Percentiles rank a stretch among this genome's conserved stretches.
These are phyloP conservation scores for Percopsis omiscomaycus DNA, from an alignment of 2,797 vertebrate species.

Conservation along the genomic window DNA sequence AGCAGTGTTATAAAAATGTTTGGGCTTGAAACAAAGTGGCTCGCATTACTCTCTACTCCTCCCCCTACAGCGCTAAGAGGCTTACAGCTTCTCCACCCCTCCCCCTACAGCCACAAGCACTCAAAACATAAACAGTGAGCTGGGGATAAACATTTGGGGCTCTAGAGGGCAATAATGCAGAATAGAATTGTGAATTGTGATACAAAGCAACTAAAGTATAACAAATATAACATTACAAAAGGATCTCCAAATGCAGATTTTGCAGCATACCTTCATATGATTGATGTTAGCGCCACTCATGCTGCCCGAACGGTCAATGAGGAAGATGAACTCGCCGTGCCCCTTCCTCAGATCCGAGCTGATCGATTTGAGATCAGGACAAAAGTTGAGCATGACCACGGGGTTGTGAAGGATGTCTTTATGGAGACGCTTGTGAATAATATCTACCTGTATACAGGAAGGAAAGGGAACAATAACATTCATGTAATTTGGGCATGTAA, in stretches of 20 bases:
- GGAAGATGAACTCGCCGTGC: constrained; percentile 94
- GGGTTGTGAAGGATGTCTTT: constrained; percentile 95
- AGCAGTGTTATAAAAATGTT: too few relatives aligned
- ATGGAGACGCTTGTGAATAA: constrained; percentile 90
- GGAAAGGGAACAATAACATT: constrained; percentile 2
- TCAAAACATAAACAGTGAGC: too few relatives aligned
- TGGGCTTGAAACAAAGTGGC: too few relatives aligned
- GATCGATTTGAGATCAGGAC: constrained; percentile 82
- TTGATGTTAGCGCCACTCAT: constrained; percentile 85
- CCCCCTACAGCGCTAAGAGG: too few relatives aligned
- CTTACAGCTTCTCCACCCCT: too few relatives aligned
- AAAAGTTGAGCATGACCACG: constrained; percentile 94
- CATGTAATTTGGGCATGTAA: background rate
- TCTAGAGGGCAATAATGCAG: too few relatives aligned
- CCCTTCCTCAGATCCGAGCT: constrained; percentile 82
- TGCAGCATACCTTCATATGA: constrained; percentile 82
- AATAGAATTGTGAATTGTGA: background rate
- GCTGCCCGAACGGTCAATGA: constrained; percentile 89
- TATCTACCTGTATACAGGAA: constrained; percentile 76
- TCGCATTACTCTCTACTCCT: too few relatives aligned
- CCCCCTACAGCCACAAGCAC: too few relatives aligned
- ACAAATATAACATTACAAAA: background rate
- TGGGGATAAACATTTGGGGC: too few relatives aligned
- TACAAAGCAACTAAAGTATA: background rate
- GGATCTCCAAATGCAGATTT: background rate